These are phyloP conservation scores for Plebejus melissa DNA, from an alignment of 2,888 invertebrate species.

Conservation along the genomic window DNA sequence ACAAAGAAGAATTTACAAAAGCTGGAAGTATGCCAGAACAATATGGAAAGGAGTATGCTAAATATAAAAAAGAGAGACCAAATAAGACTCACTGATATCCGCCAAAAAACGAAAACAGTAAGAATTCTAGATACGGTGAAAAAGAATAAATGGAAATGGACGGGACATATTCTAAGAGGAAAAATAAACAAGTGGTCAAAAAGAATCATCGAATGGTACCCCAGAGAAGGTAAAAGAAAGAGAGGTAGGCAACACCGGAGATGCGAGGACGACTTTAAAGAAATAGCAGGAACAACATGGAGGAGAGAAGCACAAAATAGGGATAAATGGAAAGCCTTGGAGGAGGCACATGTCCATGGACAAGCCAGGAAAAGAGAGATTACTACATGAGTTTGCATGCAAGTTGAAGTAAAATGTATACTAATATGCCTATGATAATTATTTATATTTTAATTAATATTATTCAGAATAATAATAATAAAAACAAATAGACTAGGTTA, in stretches of 20 bases:
- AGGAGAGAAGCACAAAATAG: not conserved
- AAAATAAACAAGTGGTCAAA: constrained; percentile 18
- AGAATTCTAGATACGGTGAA: constrained; percentile 1
- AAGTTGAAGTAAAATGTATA: too few species aligned
- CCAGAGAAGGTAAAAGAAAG: constrained; percentile 13
- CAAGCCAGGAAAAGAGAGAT: not conserved
- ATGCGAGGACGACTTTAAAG: constrained; percentile 26
- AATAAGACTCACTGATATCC: not conserved
- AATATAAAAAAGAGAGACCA: not conserved
- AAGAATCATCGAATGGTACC: constrained; percentile 3
- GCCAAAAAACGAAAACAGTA: constrained; percentile 7
- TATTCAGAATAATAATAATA: too few species aligned
- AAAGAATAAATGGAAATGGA: constrained; percentile 28
- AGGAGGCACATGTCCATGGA: not conserved
- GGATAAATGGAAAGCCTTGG: not conserved
- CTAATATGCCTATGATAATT: too few species aligned
- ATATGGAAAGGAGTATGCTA: constrained; percentile 4
- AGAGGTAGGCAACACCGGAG: constrained; percentile 31
- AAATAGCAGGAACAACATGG: constrained; percentile 1
- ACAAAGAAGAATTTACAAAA: too few species aligned
- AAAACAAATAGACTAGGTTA: too few species aligned
- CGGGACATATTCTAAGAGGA: constrained; percentile 22
- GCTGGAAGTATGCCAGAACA: too few species aligned
- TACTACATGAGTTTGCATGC: too few species aligned
- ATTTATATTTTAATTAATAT: too few species aligned